Base-by-base conservation (phyloP, 2,888 invertebrate species). In the Harpalus rubripes region DNA sequence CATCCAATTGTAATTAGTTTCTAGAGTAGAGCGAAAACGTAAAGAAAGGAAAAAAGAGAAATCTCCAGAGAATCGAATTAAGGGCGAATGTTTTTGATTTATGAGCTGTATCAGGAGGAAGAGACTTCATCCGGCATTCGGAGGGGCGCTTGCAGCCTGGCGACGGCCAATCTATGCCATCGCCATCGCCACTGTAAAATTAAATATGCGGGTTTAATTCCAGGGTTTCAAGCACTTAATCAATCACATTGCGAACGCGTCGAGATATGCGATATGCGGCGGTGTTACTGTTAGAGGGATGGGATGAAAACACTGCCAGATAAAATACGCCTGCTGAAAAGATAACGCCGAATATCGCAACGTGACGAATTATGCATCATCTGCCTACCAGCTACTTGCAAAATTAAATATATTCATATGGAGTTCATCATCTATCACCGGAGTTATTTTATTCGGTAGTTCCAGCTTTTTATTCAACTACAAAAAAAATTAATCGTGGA, bases 121-220 rank as follows among this genome's bases (percentile, higher is more conserved):
- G 89, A 89, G 90, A 87, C 86, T 87, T 85, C 87, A 88, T 87
- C 86, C 87, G 22, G 44, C 5, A 52, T 6, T 10, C 1, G 44
- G 44, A 44, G 72, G 87, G 79, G 52, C 65, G 44, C 32, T 86
- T 85, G 86, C n/a, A n/a, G n/a, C n/a, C n/a, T n/a, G n/a, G n/a
- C n/a, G n/a, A n/a, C n/a, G n/a, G n/a, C 82, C 87, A 88, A 88
- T 88, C 88, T 88, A 87, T 87, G 87, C 87, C 87, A 39, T 39
- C 88, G 87, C 87, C 87, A 39, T 39, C 88, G 86, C 88, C 87
- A 87, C 86, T 87, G 88, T 87, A 88, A 89, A 90, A 91, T 91
- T 90, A 91, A 90, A 90, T 90, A 90, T 90, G 90, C 90, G 90
- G 90, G 90, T 90, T 89, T 90, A 90, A 90, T 90, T 90, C 89